Evolutionary conservation across 2,888 invertebrate species (phyloP).

Genomic region (Serrognathus titanus): DNA sequence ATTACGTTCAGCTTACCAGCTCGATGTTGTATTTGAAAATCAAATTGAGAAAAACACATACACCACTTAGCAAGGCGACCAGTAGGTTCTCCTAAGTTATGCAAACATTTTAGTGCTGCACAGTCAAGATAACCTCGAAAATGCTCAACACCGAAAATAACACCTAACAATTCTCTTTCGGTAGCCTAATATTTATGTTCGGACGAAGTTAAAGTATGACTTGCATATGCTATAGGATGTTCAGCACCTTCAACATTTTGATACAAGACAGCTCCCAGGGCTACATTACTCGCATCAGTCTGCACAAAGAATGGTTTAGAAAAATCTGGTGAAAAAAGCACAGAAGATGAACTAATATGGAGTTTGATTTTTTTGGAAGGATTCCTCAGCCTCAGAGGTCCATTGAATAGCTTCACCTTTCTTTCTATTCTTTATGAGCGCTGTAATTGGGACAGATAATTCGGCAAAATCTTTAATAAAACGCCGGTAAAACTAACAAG

Average conservation of each 20-base stretch:
- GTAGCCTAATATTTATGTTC: constrained; percentile 18
- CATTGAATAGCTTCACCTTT: not conserved
- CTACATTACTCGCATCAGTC: constrained; percentile 27
- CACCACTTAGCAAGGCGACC: constrained; percentile 30
- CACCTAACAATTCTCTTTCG: constrained; percentile 20
- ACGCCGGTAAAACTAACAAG: not conserved
- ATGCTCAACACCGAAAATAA: constrained; percentile 18
- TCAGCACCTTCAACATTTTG: constrained; percentile 24
- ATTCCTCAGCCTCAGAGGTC: constrained; percentile 19
- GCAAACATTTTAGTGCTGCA: constrained; percentile 26
- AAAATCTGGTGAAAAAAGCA: constrained; percentile 29
- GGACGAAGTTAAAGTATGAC: constrained; percentile 11
- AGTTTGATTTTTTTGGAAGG: constrained; percentile 28
- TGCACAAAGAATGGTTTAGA: constrained; percentile 28
- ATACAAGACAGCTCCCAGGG: constrained; percentile 26
- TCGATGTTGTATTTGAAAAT: not conserved
- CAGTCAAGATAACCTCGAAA: constrained; percentile 30
- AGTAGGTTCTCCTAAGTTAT: constrained; percentile 27
- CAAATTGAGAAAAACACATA: constrained; percentile 23
- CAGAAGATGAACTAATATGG: constrained; percentile 25
- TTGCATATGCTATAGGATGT: constrained; percentile 19
- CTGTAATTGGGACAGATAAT: not conserved
- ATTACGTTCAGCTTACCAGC: too few species aligned
- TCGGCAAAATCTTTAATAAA: not conserved
- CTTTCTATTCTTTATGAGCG: not conserved